A percentile compares a stretch with the other conserved stretches of the same genome.
These are phyloP conservation scores for Atherinomorus stipes DNA, from an alignment of 2,113 vertebrate species.

Conservation along the genomic window DNA sequence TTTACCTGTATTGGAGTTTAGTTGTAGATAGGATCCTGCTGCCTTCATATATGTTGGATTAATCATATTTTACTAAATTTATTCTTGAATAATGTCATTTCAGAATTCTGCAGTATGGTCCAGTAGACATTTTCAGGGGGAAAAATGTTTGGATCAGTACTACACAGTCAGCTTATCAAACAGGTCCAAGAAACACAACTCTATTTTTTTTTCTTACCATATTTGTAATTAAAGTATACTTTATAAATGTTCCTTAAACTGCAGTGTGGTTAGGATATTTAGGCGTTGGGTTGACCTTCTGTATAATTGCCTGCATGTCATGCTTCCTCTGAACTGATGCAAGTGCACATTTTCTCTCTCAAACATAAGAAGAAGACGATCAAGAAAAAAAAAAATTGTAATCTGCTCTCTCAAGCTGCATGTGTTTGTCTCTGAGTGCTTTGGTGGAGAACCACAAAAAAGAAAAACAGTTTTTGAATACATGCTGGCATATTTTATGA, in stretches of 20 bases:
- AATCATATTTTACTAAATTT: too few relatives aligned
- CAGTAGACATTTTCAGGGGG: too few relatives aligned
- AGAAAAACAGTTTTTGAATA: conserved; percentile 7
- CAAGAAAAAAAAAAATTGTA: conserved; percentile 3
- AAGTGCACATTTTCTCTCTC: conserved; percentile 6
- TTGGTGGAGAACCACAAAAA: conserved; percentile 11
- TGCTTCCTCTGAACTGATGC: conserved; percentile 20
- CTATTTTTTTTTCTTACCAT: background rate
- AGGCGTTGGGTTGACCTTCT: background rate
- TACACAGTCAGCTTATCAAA: background rate
- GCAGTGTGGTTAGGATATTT: background rate
- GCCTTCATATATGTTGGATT: too few relatives aligned
- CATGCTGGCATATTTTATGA: conserved; percentile 3
- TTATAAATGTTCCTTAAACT: background rate
- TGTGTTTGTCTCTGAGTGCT: conserved; percentile 14
- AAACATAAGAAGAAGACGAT: background rate
- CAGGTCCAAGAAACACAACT: background rate
- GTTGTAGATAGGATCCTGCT: too few relatives aligned
- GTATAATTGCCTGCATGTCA: background rate
- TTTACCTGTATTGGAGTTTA: too few relatives aligned
- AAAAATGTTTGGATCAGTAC: background rate
- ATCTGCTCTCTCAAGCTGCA: conserved; percentile 1
- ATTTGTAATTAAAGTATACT: background rate
- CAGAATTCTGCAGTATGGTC: too few relatives aligned
- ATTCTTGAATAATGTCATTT: too few relatives aligned